Evolutionary conservation across 2,113 vertebrate genomes (phyloP).

Genomic region (Rhizomys pruinosus): DNA sequence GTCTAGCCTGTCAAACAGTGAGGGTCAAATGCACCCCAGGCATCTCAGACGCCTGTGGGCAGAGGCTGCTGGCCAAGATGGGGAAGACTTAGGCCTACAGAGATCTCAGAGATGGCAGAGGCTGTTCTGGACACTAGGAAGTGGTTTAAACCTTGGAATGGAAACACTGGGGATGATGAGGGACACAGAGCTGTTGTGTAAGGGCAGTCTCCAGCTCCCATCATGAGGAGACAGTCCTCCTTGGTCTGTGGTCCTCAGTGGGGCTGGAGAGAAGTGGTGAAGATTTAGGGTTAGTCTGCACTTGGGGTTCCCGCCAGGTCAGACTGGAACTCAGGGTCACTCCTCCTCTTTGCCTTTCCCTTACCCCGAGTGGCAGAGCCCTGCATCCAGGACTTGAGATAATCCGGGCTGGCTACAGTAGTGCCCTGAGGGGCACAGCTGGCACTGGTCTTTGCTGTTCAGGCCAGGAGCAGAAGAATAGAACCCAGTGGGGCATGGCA

Average conservation of each 20-base stretch:
- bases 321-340: not conserved
- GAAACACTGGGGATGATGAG: accelerated
- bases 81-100: not conserved
- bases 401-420: constrained; percentile 90
- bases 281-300: not conserved
- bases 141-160: not conserved
- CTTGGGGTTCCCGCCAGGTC: not conserved
- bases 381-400: constrained; percentile 82
- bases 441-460: constrained; percentile 87
- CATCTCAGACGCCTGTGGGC: not conserved
- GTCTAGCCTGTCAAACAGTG: not conserved
- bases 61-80: not conserved
- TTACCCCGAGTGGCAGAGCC: constrained; percentile 90
- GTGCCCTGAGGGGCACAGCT: constrained; percentile 89
- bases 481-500: constrained; percentile 91
- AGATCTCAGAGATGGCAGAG: not conserved
- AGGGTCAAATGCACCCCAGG: not conserved
- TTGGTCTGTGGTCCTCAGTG: not conserved
- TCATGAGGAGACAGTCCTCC: not conserved
- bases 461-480: constrained; percentile 88
- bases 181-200: too few species aligned
- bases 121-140: not conserved
- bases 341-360: not conserved
- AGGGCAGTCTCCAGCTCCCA: not conserved
- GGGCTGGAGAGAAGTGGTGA: too few species aligned